phyloP scores from a whole-genome alignment of 2,888 invertebrate species.

The Melinaea marsaeus region DNA sequence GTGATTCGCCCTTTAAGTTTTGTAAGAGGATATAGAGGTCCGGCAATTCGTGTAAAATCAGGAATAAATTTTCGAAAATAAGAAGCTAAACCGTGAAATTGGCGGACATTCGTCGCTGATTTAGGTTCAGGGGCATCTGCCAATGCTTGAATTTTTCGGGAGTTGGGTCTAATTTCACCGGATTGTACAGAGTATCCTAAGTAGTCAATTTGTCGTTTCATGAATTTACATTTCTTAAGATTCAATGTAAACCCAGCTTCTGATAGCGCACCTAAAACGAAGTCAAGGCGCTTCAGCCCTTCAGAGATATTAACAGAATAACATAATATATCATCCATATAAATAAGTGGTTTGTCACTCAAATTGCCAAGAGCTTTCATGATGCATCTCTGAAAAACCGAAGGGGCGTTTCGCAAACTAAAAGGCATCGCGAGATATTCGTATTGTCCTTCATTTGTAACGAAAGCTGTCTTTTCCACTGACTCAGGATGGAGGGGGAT shows the following conservation, averaged over 20 bases:
- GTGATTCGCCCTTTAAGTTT: conserved; percentile 31
- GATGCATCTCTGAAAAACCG: conserved; percentile 44
- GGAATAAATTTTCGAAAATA: conserved; percentile 33
- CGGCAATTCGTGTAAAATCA: conserved; percentile 27
- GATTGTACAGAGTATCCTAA: conserved; percentile 25
- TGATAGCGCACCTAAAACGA: conserved; percentile 13
- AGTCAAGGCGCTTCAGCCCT: conserved; percentile 23
- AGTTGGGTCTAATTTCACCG: conserved; percentile 26
- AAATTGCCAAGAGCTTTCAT: conserved; percentile 27
- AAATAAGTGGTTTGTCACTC: conserved; percentile 23
- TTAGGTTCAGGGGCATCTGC: too few relatives aligned
- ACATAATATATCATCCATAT: conserved; percentile 33
- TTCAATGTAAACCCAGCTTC: conserved; percentile 30
- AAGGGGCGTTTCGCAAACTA: conserved; percentile 35
- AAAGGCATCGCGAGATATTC: conserved; percentile 30
- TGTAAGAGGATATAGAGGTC: conserved; percentile 37
- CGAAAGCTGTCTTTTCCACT: conserved; percentile 28
- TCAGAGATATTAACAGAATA: conserved; percentile 18
- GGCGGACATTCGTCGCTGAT: conserved; percentile 30
- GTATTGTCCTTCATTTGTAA: conserved; percentile 28
- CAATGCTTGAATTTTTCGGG: conserved; percentile 29
- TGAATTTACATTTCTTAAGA: conserved; percentile 30
- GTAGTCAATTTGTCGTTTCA: conserved; percentile 26
- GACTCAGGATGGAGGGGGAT: conserved; percentile 30
- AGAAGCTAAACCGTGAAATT: conserved; percentile 32